These are phyloP conservation scores for mouse (Mus musculus) DNA, from an alignment of 2,113 vertebrate species.

Conservation along the genomic window DNA sequence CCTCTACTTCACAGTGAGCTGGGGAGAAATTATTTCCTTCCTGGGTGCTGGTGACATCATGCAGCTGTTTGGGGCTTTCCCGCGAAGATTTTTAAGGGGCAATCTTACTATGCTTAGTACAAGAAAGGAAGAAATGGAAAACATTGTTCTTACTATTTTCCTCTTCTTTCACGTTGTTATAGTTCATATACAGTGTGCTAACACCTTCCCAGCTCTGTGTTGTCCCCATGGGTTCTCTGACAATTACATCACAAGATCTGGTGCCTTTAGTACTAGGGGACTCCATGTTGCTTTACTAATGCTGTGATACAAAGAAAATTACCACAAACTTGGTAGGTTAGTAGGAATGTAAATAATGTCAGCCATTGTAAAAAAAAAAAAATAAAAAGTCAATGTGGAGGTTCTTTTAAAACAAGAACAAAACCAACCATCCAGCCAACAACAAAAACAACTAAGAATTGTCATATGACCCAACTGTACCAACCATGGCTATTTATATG, in stretches of 20 bases:
- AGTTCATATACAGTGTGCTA: neutral
- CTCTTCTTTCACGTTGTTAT: neutral
- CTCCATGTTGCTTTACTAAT: too few species aligned
- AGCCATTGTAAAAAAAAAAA: neutral
- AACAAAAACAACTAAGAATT: neutral
- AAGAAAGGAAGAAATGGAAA: neutral
- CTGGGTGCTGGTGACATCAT: accelerated
- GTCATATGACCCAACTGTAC: neutral
- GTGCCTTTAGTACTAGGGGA: too few species aligned
- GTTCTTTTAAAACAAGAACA: too few species aligned
- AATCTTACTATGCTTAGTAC: accelerated
- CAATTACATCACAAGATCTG: neutral
- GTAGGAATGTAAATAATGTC: neutral
- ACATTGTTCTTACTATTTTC: neutral
- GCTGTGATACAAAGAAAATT: neutral
- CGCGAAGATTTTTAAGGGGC: neutral
- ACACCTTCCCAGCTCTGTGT: too few species aligned
- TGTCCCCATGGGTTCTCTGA: neutral
- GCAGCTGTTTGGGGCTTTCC: neutral
- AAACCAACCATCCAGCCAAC: too few species aligned
- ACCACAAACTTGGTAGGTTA: neutral
- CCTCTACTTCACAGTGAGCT: too few species aligned
- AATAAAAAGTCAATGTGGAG: too few species aligned
- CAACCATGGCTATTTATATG: too few species aligned
- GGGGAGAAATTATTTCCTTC: neutral